These are phyloP conservation scores for Danio kyathit DNA, from an alignment of 2,797 vertebrate species.

Conservation along the genomic window DNA sequence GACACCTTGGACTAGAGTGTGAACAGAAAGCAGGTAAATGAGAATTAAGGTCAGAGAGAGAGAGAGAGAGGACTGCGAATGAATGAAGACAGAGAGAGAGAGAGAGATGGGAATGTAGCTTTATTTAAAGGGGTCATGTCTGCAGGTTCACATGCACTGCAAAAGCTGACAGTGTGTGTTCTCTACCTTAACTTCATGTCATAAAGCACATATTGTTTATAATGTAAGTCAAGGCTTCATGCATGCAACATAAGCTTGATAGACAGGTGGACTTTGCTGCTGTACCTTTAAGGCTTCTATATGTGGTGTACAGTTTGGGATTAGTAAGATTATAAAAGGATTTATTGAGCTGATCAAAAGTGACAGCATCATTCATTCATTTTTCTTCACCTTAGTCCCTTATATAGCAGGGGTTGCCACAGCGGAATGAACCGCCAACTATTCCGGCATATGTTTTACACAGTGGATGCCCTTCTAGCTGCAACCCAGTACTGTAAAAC, in stretches of 20 bases:
- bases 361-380: too few species aligned
- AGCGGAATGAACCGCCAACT: too few species aligned
- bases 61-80: conserved; percentile 19
- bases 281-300: not conserved
- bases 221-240: not conserved
- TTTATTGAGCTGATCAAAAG: not conserved
- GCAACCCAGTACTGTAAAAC: too few species aligned
- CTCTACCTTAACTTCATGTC: not conserved
- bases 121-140: conserved; percentile 6
- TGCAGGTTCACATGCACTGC: not conserved
- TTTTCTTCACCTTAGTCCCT: too few species aligned
- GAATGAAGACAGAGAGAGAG: not conserved
- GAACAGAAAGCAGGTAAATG: conserved; percentile 40
- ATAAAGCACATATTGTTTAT: not conserved
- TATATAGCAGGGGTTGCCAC: too few species aligned
- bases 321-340: not conserved
- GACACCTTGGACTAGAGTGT: conserved; percentile 25
- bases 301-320: not conserved
- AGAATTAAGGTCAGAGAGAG: conserved; percentile 37
- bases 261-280: not conserved
- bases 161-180: not conserved
- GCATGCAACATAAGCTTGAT: not conserved
- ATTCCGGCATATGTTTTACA: too few species aligned
- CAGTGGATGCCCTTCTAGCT: too few species aligned
- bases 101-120: not conserved